Conservation (phyloP, 2,888 invertebrate species). For the Sphecodes monilicornis region DNA sequence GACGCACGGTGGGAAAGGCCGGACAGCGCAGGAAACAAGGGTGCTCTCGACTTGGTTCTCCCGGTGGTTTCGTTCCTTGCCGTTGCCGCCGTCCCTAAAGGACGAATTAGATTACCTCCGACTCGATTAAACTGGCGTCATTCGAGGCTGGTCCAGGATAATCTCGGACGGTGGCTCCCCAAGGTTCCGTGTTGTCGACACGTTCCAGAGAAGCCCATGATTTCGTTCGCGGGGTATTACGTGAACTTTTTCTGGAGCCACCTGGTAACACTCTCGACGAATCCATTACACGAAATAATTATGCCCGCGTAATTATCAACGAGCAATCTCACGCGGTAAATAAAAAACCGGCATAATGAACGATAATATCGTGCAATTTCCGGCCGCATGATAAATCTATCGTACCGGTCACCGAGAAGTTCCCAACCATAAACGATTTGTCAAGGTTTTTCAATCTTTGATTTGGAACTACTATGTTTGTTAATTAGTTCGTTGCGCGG, state of each 20-base stretch:
- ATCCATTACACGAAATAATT: conserved; percentile 53
- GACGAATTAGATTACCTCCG: conserved; percentile 74
- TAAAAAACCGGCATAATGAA: conserved; percentile 34
- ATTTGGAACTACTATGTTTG: neutral
- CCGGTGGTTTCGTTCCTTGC: conserved; percentile 70
- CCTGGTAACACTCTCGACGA: conserved; percentile 36
- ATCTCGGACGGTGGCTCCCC: conserved; percentile 64
- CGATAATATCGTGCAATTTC: conserved; percentile 41
- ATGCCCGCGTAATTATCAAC: conserved; percentile 43
- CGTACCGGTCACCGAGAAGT: neutral
- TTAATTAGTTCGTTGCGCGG: neutral
- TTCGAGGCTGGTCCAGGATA: conserved; percentile 63
- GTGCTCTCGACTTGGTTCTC: conserved; percentile 53
- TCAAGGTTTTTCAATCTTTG: neutral
- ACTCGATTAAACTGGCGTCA: conserved; percentile 73
- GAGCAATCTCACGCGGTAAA: conserved; percentile 10
- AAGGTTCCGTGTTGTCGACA: conserved; percentile 53
- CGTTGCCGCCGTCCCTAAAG: conserved; percentile 63
- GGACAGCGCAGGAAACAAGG: conserved; percentile 54
- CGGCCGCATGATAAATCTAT: conserved; percentile 11
- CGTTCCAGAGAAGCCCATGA: conserved; percentile 47
- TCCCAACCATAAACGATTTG: conserved; percentile 5
- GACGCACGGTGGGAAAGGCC: conserved; percentile 39
- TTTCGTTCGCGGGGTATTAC: conserved; percentile 46
- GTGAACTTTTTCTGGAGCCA: conserved; percentile 36